Evolutionary conservation across 2,797 vertebrate genomes (phyloP), one percentile per base, ranked within the genome.

Genomic region (Sandelia bainsii): DNA sequence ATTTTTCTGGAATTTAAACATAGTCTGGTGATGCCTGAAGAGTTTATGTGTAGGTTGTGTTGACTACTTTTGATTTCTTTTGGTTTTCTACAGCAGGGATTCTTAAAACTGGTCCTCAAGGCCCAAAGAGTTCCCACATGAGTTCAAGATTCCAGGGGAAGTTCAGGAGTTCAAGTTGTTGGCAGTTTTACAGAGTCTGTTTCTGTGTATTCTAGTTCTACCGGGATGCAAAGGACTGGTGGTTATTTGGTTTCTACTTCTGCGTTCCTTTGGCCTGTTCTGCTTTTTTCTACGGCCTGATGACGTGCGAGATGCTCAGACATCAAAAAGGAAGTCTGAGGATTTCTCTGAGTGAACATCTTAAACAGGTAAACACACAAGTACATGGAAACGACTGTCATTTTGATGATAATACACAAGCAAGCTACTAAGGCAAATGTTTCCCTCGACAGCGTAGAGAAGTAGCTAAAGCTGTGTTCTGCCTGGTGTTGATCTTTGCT

Each of bases 181-280:
- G 29, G 29, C 29, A 32, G 29, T 32, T 42, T 42, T 5, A 14
- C 40, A 42, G 5, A 42, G 40, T 14, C 12, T 48, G 19, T 40
- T 1, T 58, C 19, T 68, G 3, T 68, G 8, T 59, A 46, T 65
- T 80, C 1, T 91, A 99, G 98, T 96, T 97, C 83, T 99, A 99
- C 89, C 90, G 91, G 27, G 84, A 95, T 0, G 95, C 84, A 0
- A 99, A 98, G 89, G 97, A 97, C 79, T 99, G 97, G 97, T 99
- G 97, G 98, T 81, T 98, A 48, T 97, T 99, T 14, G 96, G 96
- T 5, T 97, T 98, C 88, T 99, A 99, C 80, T 99, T 98, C 93
- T 97, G 96, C 66, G 93, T 98, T 62, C 97, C 98, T 1, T 83
- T 99, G 90, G 84, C 90, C 5, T 98, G 95, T 45, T 97, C 97